These are phyloP conservation scores for Trichosurus vulpecula DNA, from an alignment of 2,797 vertebrate genomes.

Conservation along the genomic window DNA sequence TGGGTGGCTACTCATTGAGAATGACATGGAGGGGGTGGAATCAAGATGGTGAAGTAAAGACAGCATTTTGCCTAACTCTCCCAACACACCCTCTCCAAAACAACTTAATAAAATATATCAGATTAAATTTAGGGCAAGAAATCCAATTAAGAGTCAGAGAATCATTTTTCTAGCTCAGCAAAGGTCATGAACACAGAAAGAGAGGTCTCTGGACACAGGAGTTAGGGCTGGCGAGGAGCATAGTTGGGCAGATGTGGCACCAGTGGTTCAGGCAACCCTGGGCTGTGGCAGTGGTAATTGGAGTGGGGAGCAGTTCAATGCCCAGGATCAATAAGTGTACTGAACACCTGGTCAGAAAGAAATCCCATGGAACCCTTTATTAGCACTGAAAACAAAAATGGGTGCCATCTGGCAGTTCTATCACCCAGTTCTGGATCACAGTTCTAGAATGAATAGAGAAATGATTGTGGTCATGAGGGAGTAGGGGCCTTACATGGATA, in stretches of 20 bases:
- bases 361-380: neutral
- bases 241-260: neutral
- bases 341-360: neutral
- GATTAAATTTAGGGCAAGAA: neutral
- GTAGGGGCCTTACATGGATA: neutral
- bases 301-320: neutral
- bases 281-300: neutral
- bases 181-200: neutral
- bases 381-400: neutral
- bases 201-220: neutral
- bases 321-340: neutral
- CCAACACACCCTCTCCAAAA: neutral
- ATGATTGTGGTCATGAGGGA: neutral
- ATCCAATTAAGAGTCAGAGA: neutral
- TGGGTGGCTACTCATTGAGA: neutral
- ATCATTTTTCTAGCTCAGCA: neutral
- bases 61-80: neutral
- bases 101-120: neutral
- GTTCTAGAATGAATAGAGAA: neutral
- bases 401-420: neutral
- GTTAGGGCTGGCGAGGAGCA: neutral
- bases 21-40: neutral
- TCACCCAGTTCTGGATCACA: neutral
- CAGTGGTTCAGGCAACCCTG: neutral
- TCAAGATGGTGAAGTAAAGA: neutral